Conservation (phyloP, 2,797 vertebrate genomes). For the Pseudomugil gertrudae region DNA sequence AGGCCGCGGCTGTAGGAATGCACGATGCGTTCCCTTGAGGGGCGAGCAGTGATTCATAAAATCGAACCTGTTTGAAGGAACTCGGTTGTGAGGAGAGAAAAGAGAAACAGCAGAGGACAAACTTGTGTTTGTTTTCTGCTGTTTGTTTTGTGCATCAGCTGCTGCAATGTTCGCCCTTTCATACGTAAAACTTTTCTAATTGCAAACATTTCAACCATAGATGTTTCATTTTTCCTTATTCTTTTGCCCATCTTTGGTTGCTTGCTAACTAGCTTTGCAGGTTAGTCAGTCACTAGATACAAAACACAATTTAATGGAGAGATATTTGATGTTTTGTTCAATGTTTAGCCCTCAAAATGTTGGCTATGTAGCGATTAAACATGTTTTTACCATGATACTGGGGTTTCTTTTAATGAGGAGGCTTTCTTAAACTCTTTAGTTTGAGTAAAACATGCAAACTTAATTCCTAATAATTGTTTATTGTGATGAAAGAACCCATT, state of each 20-base stretch:
- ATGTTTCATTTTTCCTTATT: not conserved
- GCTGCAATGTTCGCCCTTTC: constrained; percentile 30
- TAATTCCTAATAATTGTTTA: not conserved
- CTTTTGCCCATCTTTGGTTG: not conserved
- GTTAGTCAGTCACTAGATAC: not conserved
- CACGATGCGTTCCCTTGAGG: constrained; percentile 70
- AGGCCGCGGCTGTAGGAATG: constrained; percentile 69
- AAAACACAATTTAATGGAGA: not conserved
- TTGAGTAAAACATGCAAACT: not conserved
- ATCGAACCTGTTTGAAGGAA: constrained; percentile 73
- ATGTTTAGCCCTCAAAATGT: not conserved
- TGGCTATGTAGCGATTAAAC: not conserved
- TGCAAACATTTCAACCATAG: constrained; percentile 4
- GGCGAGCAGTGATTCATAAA: constrained; percentile 76
- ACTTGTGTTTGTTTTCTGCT: constrained; percentile 40
- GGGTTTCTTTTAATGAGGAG: not conserved
- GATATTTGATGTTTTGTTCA: not conserved
- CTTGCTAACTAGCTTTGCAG: not conserved
- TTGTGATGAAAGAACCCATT: not conserved
- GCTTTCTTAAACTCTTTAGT: constrained; percentile 1
- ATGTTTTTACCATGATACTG: not conserved
- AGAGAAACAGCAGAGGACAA: constrained; percentile 50
- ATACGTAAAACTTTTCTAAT: constrained; percentile 7
- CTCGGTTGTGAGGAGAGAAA: constrained; percentile 46
- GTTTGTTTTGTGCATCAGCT: constrained; percentile 15